These are phyloP conservation scores for Paguma larvata DNA, from an alignment of 2,797 vertebrate genomes.

Conservation along the genomic window DNA sequence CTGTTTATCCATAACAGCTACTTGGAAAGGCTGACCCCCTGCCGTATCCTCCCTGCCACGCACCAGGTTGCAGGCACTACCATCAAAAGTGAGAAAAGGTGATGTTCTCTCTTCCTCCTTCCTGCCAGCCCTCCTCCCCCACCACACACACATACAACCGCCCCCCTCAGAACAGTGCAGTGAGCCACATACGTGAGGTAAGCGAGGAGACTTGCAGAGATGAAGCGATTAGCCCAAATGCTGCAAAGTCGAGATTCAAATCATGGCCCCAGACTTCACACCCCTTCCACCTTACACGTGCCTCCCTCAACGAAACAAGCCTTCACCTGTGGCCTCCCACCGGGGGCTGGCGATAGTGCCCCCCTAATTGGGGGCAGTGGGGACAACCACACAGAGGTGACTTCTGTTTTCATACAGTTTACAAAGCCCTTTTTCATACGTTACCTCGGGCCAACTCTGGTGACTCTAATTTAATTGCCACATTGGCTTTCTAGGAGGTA, in stretches of 20 bases:
- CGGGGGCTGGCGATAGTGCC: background rate
- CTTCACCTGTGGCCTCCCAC: constrained; percentile 35
- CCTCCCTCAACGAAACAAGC: background rate
- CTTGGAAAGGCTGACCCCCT: background rate
- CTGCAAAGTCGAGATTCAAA: background rate
- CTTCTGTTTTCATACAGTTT: constrained; percentile 3
- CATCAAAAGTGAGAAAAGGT: background rate
- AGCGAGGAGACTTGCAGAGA: background rate
- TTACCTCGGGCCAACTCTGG: constrained; percentile 65
- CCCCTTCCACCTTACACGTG: background rate
- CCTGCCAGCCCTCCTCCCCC: background rate
- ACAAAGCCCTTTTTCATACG: constrained; percentile 65
- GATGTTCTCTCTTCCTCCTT: background rate
- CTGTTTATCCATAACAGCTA: background rate
- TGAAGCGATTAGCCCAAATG: background rate
- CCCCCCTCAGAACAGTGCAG: background rate
- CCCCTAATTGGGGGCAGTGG: constrained; percentile 52
- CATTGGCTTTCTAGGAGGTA: constrained; percentile 75
- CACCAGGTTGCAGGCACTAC: background rate
- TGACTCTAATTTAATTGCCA: constrained; percentile 77
- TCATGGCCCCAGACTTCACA: background rate
- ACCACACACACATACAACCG: too few relatives aligned
- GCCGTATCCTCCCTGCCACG: background rate
- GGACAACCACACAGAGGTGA: background rate
- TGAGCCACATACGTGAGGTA: background rate